Percentiles rank a stretch among this genome's conserved stretches.
These are phyloP conservation scores for Ditylenchus weischeri DNA, from an alignment of 2,888 invertebrate species.

Conservation along the genomic window DNA sequence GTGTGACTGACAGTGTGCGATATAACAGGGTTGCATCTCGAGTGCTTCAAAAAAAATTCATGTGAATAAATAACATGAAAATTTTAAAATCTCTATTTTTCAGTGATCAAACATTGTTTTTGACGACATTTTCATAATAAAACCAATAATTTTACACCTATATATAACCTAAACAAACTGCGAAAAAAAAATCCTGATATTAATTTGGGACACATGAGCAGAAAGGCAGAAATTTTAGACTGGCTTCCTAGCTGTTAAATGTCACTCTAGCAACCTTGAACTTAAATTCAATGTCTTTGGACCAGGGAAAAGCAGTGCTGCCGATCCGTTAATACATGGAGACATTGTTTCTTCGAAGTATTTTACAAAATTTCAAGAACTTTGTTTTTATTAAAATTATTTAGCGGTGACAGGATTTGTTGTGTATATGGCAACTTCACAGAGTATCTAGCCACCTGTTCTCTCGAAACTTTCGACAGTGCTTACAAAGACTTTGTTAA, in stretches of 20 bases:
- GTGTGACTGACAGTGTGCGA: too few species aligned
- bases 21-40: too few species aligned
- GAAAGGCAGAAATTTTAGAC: too few species aligned
- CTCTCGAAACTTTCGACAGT: neutral
- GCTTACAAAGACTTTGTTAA: neutral
- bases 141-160: too few species aligned
- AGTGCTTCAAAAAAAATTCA: too few species aligned
- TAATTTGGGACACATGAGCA: too few species aligned
- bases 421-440: slow-evolving; percentile 78
- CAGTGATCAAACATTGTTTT: too few species aligned
- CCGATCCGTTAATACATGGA: slow-evolving; percentile 5
- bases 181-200: too few species aligned
- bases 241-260: slow-evolving; percentile 60
- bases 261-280: slow-evolving; percentile 63
- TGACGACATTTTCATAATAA: too few species aligned
- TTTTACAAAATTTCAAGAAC: neutral
- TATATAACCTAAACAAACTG: too few species aligned
- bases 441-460: slow-evolving; percentile 5
- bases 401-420: slow-evolving; percentile 74
- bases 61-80: too few species aligned
- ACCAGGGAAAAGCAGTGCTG: slow-evolving; percentile 65
- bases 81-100: too few species aligned
- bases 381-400: slow-evolving; percentile 7
- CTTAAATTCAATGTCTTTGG: slow-evolving; percentile 83
- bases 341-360: neutral